Conservation (phyloP, 2,113 vertebrate species). For the Notothenia rossii region DNA sequence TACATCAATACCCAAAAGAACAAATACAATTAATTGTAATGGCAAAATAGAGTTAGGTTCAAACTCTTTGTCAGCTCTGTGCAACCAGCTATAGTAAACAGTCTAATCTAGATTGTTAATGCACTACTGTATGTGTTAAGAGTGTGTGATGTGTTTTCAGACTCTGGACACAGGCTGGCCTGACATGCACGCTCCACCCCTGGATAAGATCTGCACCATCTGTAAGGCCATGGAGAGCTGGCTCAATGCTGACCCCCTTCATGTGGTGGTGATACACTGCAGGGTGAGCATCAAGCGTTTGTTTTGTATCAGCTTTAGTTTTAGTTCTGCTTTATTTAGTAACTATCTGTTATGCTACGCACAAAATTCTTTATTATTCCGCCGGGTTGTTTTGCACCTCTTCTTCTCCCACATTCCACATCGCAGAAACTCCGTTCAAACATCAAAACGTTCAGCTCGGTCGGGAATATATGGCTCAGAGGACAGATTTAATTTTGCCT, state of each 20-base stretch:
- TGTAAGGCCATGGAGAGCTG: constrained; percentile 98
- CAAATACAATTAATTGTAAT: background rate
- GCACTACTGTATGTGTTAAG: constrained; percentile 3
- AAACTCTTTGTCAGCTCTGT: constrained; percentile 1
- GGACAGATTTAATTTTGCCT: too few species aligned
- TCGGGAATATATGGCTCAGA: too few species aligned
- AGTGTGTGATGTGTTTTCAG: constrained; percentile 76
- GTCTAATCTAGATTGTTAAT: background rate
- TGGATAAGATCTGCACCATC: constrained; percentile 96
- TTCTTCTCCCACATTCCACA: too few species aligned
- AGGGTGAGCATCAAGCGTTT: constrained; percentile 83
- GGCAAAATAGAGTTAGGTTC: background rate
- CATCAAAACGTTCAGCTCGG: too few species aligned
- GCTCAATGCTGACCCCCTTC: constrained; percentile 91
- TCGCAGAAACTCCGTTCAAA: too few species aligned
- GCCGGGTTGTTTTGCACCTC: too few species aligned
- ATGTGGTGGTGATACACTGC: constrained; percentile 95
- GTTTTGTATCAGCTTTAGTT: background rate
- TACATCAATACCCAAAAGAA: background rate
- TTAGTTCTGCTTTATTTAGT: background rate
- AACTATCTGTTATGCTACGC: too few species aligned
- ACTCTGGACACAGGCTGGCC: constrained; percentile 96
- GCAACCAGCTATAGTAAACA: constrained; percentile 1
- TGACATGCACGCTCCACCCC: constrained; percentile 93
- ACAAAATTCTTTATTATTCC: too few species aligned